Evolutionary conservation across 2,888 invertebrate genomes (phyloP).

Genomic region (Fragum fragum): DNA sequence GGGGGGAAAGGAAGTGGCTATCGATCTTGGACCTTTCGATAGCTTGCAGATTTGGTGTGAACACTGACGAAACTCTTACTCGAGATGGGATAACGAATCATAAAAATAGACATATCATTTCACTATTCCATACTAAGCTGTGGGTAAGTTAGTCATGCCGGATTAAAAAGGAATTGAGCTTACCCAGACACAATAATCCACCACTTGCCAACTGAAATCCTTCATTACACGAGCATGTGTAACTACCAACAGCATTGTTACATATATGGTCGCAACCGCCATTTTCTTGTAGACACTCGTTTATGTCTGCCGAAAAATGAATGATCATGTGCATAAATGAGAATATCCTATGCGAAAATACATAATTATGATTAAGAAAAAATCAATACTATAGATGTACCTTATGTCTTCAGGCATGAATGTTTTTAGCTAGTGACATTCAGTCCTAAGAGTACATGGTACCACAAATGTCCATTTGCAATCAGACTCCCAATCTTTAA

Average conservation of each 20-base stretch:
- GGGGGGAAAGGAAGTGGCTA: no score
- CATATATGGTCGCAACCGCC: background rate
- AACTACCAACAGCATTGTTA: constrained; percentile 1
- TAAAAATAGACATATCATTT: background rate
- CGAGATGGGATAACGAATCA: no score
- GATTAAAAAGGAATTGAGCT: background rate
- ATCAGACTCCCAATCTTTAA: no score
- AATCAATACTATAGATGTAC: no score
- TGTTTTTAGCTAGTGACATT: no score
- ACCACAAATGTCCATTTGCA: no score
- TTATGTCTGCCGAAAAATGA: background rate
- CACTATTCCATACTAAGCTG: background rate
- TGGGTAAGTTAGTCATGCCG: background rate
- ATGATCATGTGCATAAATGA: no score
- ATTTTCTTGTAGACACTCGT: constrained; percentile 1
- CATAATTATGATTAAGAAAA: no score
- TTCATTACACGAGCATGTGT: background rate
- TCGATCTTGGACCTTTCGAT: background rate
- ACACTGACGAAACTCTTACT: background rate
- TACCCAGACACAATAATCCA: background rate
- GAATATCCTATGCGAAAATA: no score
- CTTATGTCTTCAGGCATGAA: no score
- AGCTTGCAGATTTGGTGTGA: background rate
- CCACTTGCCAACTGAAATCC: background rate
- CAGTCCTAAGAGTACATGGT: no score